Evolutionary conservation across 2,888 invertebrate genomes (phyloP).

Genomic region (Aporophyla lueneburgensis): DNA sequence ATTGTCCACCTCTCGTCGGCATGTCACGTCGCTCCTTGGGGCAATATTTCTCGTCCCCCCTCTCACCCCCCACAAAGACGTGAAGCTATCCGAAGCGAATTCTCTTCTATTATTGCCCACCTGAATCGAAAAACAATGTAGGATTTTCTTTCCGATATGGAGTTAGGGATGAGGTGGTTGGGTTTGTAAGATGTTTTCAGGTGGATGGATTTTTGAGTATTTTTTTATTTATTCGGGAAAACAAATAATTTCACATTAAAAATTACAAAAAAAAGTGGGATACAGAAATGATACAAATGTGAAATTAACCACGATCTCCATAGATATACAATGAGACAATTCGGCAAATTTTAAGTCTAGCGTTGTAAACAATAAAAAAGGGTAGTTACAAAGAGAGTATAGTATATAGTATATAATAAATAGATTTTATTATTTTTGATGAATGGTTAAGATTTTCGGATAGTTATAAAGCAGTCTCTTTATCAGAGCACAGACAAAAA

Average conservation of each 20-base stretch:
- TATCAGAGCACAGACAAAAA: neutral
- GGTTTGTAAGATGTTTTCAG: neutral
- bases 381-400: too few relatives aligned
- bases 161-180: neutral
- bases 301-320: too few relatives aligned
- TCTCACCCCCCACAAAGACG: conserved; percentile 46
- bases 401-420: too few relatives aligned
- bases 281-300: too few relatives aligned
- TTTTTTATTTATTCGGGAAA: too few relatives aligned
- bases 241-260: too few relatives aligned
- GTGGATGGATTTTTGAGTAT: neutral
- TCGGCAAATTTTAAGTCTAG: too few relatives aligned
- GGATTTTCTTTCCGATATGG: conserved; percentile 38
- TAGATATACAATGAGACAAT: too few relatives aligned
- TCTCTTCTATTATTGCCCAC: conserved; percentile 74
- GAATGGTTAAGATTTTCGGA: neutral
- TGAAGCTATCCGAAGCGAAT: conserved; percentile 68
- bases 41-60: conserved; percentile 51
- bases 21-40: conserved; percentile 73
- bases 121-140: conserved; percentile 74
- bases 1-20: conserved; percentile 68
- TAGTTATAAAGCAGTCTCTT: too few relatives aligned
- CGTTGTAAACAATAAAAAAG: too few relatives aligned
- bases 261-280: too few relatives aligned
- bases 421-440: too few relatives aligned